Conservation (phyloP, 2,797 vertebrate genomes). For the Tokudaia tokunoshimensis region DNA sequence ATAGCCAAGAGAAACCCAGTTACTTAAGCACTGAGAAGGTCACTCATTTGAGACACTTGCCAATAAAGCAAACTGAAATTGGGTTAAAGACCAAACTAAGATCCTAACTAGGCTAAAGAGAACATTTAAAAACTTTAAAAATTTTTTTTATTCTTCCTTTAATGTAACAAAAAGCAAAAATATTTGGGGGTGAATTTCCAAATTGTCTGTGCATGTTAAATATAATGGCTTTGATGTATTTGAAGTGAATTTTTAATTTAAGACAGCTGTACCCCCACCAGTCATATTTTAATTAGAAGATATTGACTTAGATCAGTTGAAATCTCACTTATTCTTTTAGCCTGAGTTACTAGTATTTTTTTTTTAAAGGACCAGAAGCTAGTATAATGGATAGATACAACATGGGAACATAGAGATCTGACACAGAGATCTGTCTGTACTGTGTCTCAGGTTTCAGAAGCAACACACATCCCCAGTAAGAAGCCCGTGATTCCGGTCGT, state of each 20-base stretch:
- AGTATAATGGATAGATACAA: background rate
- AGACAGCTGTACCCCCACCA: conserved; percentile 14
- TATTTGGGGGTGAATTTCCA: background rate
- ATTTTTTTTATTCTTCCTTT: background rate
- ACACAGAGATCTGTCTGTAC: background rate
- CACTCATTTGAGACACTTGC: background rate
- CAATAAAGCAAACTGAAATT: conserved; percentile 36
- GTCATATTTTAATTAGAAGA: conserved; percentile 45
- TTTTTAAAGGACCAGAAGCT: conserved; percentile 39
- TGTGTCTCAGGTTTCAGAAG: conserved; percentile 90
- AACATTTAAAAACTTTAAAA: background rate
- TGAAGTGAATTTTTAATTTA: conserved; percentile 61
- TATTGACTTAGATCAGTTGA: conserved; percentile 28
- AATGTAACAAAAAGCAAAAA: conserved; percentile 23
- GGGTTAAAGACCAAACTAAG: background rate
- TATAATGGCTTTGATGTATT: conserved; percentile 19
- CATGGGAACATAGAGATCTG: background rate
- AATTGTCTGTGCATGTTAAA: conserved; percentile 36
- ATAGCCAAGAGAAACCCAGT: conserved; percentile 9
- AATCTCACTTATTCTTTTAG: conserved; percentile 42
- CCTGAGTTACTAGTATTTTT: conserved; percentile 44
- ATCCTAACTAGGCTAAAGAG: conserved; percentile 29
- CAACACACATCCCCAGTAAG: conserved; percentile 87
- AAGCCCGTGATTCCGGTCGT: conserved; percentile 90
- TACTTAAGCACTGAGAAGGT: background rate